These are phyloP conservation scores for Cyclopterus lumpus DNA, from an alignment of 2,797 vertebrate genomes.

Conservation along the genomic window DNA sequence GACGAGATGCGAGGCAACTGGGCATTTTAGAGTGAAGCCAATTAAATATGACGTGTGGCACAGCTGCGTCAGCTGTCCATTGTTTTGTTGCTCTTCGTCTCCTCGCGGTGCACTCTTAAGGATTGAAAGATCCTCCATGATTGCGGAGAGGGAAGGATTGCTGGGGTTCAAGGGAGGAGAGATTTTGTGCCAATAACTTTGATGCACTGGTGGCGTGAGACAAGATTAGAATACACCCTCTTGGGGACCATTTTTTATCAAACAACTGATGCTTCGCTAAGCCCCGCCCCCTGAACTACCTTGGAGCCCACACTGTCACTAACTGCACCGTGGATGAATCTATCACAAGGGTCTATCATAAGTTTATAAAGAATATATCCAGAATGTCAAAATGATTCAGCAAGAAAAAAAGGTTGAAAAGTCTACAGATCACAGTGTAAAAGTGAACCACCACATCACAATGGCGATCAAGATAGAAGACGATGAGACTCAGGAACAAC, in stretches of 20 bases:
- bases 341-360: too few species aligned
- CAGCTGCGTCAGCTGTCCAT: neutral
- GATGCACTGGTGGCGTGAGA: neutral
- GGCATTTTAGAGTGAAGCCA: neutral
- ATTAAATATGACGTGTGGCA: neutral
- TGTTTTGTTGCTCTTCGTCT: neutral
- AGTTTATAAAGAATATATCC: too few species aligned
- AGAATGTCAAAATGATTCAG: too few species aligned
- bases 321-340: neutral
- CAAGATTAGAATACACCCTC: neutral
- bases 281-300: too few species aligned
- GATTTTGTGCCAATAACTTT: neutral
- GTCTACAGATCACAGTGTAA: too few species aligned
- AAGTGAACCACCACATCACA: neutral
- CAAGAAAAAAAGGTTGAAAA: too few species aligned
- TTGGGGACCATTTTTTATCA: neutral
- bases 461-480: neutral
- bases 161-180: neutral
- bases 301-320: too few species aligned
- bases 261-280: neutral
- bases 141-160: neutral
- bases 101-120: neutral
- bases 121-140: neutral
- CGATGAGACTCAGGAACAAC: neutral
- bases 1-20: neutral